Evolutionary conservation across 2,888 invertebrate species (phyloP).

Genomic region (Pheosia gnoma): DNA sequence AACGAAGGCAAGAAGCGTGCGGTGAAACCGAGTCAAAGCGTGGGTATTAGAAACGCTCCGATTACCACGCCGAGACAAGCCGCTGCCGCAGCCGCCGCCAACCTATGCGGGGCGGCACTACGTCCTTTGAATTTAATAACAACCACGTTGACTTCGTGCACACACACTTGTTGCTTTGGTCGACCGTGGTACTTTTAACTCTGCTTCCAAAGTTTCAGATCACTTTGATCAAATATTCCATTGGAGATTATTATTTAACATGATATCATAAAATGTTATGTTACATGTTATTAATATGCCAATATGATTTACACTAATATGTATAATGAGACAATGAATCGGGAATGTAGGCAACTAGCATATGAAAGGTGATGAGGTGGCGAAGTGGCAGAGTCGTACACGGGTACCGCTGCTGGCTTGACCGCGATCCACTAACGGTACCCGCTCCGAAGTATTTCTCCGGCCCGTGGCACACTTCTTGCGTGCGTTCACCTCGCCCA

Average conservation of each 20-base stretch:
- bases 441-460: constrained; percentile 80
- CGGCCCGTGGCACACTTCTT: constrained; percentile 81
- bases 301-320: no score
- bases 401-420: constrained; percentile 73
- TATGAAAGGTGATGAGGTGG: constrained; percentile 57
- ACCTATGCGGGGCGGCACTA: constrained; percentile 12
- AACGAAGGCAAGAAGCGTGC: constrained; percentile 82
- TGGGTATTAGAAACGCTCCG: constrained; percentile 84
- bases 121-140: constrained; percentile 4
- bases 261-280: no score
- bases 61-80: constrained; percentile 73
- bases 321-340: neutral
- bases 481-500: constrained; percentile 82
- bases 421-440: constrained; percentile 84
- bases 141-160: neutral
- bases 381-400: constrained; percentile 56
- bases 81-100: constrained; percentile 42
- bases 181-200: neutral
- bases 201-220: neutral
- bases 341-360: constrained; percentile 28
- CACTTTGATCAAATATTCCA: neutral
- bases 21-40: constrained; percentile 82
- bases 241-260: no score
- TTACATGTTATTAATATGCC: no score
- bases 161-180: constrained; percentile 5